A percentile compares a stretch with the other conserved stretches of the same genome.
Evolutionary conservation across 2,797 vertebrate genomes (phyloP).

Genomic region (Lacerta bilineata): DNA sequence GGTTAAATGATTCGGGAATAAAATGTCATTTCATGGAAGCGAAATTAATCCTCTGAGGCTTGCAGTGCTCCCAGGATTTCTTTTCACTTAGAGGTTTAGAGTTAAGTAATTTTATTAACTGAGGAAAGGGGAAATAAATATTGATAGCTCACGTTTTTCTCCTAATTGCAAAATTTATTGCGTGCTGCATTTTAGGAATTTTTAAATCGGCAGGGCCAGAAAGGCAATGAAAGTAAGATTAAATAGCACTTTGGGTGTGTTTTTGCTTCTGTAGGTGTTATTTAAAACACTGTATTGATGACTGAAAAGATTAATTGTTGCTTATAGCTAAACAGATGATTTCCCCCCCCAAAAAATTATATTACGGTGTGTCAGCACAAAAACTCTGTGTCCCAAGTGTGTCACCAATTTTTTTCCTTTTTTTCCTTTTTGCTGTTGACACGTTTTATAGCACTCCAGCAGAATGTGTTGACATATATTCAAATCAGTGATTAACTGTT

Average conservation of each 20-base stretch:
- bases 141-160: constrained; percentile 80
- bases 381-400: constrained; percentile 82
- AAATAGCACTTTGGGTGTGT: constrained; percentile 42
- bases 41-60: constrained; percentile 76
- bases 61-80: constrained; percentile 72
- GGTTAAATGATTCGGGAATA: constrained; percentile 84
- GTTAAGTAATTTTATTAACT: constrained; percentile 85
- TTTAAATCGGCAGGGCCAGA: constrained; percentile 37
- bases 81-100: constrained; percentile 71
- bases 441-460: constrained; percentile 81
- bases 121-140: constrained; percentile 70
- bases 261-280: constrained; percentile 74
- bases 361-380: constrained; percentile 80
- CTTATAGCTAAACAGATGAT: constrained; percentile 82
- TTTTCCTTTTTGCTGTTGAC: constrained; percentile 84
- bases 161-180: constrained; percentile 76
- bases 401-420: constrained; percentile 74
- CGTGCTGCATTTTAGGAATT: constrained; percentile 61
- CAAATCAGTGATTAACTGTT: constrained; percentile 86
- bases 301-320: constrained; percentile 82
- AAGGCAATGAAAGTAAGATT: constrained; percentile 68
- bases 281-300: constrained; percentile 72
- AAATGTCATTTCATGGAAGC: constrained; percentile 79
- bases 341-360: constrained; percentile 66
- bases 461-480: constrained; percentile 86